These are phyloP conservation scores for Esox niger DNA, from an alignment of 2,113 vertebrate genomes.

Conservation along the genomic window DNA sequence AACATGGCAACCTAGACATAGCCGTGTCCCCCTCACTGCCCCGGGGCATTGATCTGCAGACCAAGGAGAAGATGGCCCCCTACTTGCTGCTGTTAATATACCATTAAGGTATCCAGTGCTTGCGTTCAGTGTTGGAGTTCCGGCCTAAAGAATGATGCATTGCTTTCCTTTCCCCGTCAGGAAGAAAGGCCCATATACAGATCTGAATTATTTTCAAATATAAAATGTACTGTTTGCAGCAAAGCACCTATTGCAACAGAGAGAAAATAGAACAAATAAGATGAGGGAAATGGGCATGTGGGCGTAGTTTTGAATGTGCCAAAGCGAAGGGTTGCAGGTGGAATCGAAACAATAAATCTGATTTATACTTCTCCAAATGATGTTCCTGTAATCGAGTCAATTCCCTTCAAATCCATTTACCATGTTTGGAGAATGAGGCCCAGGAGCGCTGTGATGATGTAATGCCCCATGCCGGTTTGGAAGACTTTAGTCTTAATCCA, in stretches of 20 bases:
- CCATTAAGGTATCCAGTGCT: constrained; percentile 21
- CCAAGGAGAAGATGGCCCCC: too few relatives aligned
- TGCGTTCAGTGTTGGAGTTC: constrained; percentile 27
- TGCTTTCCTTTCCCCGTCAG: constrained; percentile 20
- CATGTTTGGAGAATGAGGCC: constrained; percentile 49
- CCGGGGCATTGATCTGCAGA: too few relatives aligned
- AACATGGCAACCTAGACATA: too few relatives aligned
- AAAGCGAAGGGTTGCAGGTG: constrained; percentile 19
- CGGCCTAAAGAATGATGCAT: constrained; percentile 34
- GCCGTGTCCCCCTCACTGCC: too few relatives aligned
- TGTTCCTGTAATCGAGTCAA: constrained; percentile 52
- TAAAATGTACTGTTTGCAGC: constrained; percentile 38
- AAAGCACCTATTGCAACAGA: constrained; percentile 33
- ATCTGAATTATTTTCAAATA: constrained; percentile 40
- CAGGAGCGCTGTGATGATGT: constrained; percentile 54
- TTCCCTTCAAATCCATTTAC: constrained; percentile 48
- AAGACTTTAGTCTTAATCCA: constrained; percentile 60
- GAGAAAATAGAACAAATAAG: constrained; percentile 28
- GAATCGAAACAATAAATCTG: constrained; percentile 46
- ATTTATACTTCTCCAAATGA: constrained; percentile 50
- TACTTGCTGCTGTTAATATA: too few relatives aligned
- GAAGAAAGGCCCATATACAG: constrained; percentile 29
- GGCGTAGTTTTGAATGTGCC: constrained; percentile 21
- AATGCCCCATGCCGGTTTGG: constrained; percentile 52
- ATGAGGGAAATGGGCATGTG: constrained; percentile 33